These are phyloP conservation scores for Tragopan temminckii DNA, from an alignment of 2,797 vertebrate genomes.

Conservation along the genomic window DNA sequence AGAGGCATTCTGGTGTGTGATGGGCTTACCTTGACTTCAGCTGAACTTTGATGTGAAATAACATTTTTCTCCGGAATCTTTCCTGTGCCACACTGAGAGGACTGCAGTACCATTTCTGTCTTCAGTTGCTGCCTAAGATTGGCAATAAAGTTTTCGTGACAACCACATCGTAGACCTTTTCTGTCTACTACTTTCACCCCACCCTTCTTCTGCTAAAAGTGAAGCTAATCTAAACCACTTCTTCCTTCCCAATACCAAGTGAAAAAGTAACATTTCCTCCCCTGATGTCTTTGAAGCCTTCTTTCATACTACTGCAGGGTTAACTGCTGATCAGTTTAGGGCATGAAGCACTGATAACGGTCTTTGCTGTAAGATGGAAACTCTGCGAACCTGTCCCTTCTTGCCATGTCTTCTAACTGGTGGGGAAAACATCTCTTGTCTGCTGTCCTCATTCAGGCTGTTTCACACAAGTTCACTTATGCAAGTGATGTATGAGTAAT, in stretches of 20 bases:
- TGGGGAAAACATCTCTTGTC: not conserved
- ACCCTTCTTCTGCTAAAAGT: not conserved
- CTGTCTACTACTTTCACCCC: not conserved
- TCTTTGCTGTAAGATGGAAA: not conserved
- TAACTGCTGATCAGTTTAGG: not conserved
- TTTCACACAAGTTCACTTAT: not conserved
- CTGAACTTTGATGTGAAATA: not conserved
- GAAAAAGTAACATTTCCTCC: not conserved
- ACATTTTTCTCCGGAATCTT: not conserved
- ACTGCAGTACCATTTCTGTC: not conserved
- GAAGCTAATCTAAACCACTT: not conserved
- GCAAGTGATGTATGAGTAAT: conserved; percentile 23
- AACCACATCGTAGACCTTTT: not conserved
- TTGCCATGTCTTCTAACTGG: not conserved
- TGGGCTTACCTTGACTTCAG: not conserved
- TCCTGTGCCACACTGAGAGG: not conserved
- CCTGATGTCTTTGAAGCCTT: not conserved
- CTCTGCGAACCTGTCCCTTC: not conserved
- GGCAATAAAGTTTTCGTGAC: not conserved
- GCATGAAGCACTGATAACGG: not conserved
- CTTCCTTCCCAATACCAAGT: not conserved
- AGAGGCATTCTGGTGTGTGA: not conserved
- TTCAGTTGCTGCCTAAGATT: not conserved
- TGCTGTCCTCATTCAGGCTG: not conserved
- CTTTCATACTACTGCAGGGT: not conserved